Evolutionary conservation across 1,140 invertebrate genomes (phyloP), one percentile per base, ranked within the genome.

Genomic region (Oedothorax gibbosus): DNA sequence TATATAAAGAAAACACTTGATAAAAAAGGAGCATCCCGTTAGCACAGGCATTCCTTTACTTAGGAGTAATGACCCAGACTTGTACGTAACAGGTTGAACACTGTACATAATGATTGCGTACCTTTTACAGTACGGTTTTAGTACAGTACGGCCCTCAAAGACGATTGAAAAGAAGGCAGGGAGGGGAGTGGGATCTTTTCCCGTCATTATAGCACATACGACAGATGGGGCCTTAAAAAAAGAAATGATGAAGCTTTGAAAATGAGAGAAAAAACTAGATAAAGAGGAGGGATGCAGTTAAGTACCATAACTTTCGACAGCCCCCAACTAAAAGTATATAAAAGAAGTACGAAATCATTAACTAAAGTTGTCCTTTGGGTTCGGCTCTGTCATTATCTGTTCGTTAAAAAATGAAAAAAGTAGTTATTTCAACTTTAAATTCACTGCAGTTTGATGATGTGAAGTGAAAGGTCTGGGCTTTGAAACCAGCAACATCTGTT

Each of bases 281-380:
- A 20, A 60, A 21, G 54, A 53, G 51, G 68, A 60, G 65, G 18
- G 69, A 82, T 53, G 35, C 57, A 82, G 80, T 60, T 73, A 82
- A 82, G 80, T 82, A 82, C 69, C 80, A 82, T 82, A 82, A 82
- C 80, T 82, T 82, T 82, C 68, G 69, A 82, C 80, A 82, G 73
- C 56, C 80, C 35, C n/a, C 11, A 54, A 49, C 50, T 73, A 64
- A 77, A 82, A 82, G 80, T 82, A 50, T 82, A 82, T 82, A 73
- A 82, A 82, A 82, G 80, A 82, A 73, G 35, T 82, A 64, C 69
- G 69, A 21, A 73, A 71, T 82, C 80, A 73, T 82, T 82, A 82
- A 82, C 68, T 73, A 82, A 73, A 82, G 80, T 82, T 73, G 80
- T 82, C 80, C 60, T 51, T 71, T 20, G 54, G 69, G 80, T 82